Evolutionary conservation across 1,140 invertebrate species (phyloP).

Genomic region (Hyposmocoma kahamanoa): DNA sequence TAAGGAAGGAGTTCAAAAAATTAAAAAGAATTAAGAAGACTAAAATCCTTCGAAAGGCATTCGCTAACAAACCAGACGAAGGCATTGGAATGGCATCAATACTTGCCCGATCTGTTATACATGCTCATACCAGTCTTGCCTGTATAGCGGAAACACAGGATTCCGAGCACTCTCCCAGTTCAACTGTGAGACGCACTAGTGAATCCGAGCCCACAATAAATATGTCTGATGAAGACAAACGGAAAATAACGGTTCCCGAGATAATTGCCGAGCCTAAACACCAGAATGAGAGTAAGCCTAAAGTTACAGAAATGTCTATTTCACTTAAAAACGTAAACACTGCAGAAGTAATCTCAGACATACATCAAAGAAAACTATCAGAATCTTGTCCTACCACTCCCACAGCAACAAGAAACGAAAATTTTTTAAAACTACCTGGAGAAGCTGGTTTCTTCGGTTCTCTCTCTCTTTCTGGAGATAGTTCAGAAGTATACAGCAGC

Average conservation of each 20-base stretch:
- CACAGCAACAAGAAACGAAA: conserved; percentile 45
- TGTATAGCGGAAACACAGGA: conserved; percentile 75
- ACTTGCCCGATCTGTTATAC: conserved; percentile 77
- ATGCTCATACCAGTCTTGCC: conserved; percentile 76
- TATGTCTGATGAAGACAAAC: conserved; percentile 34
- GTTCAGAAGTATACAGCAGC: conserved; percentile 62
- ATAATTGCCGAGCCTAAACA: conserved; percentile 8
- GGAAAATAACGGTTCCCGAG: conserved; percentile 8
- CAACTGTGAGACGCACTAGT: conserved; percentile 57
- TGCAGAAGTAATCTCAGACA: conserved; percentile 14
- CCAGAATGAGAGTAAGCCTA: conserved; percentile 16
- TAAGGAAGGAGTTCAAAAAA: conserved; percentile 64
- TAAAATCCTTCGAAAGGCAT: conserved; percentile 70
- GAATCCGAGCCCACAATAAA: conserved; percentile 55
- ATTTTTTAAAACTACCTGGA: conserved; percentile 58
- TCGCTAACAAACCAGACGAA: conserved; percentile 71
- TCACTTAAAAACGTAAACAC: conserved; percentile 56
- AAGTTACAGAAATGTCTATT: conserved; percentile 46
- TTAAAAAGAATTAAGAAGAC: conserved; percentile 63
- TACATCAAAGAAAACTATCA: conserved; percentile 41
- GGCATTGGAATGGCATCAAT: conserved; percentile 78
- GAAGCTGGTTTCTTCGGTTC: conserved; percentile 53
- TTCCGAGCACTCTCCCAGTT: conserved; percentile 60
- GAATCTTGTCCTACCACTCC: conserved; percentile 67
- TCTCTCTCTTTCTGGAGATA: conserved; percentile 60